These are phyloP conservation scores for Cheilosia variabilis DNA, from an alignment of 2,888 invertebrate genomes.

Conservation along the genomic window DNA sequence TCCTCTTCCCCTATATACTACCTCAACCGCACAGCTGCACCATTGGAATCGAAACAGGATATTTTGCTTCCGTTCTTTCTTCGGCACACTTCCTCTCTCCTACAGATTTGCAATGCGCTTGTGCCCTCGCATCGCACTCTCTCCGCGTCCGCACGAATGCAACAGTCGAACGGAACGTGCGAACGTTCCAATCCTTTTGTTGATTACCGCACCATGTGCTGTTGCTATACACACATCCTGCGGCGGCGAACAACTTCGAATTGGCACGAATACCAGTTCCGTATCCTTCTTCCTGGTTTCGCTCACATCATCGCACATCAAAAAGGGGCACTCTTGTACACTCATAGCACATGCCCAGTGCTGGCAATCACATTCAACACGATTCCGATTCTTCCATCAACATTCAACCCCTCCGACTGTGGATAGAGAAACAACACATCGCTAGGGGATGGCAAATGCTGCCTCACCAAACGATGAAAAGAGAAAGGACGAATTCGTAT, in stretches of 20 bases:
- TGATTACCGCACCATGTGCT: slow-evolving; percentile 76
- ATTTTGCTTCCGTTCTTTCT: slow-evolving; percentile 69
- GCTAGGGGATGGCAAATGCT: slow-evolving; percentile 68
- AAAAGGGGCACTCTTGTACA: slow-evolving; percentile 34
- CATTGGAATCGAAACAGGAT: slow-evolving; percentile 71
- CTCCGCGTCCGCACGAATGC: slow-evolving; percentile 56
- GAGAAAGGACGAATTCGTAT: slow-evolving; percentile 68
- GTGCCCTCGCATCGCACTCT: slow-evolving; percentile 51
- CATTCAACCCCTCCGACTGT: slow-evolving; percentile 56
- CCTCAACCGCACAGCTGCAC: slow-evolving; percentile 64
- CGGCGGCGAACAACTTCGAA: slow-evolving; percentile 59
- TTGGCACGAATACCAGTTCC: slow-evolving; percentile 46
- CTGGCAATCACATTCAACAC: slow-evolving; percentile 53
- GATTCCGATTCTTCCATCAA: slow-evolving; percentile 61
- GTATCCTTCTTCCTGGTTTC: slow-evolving; percentile 65
- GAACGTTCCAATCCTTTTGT: slow-evolving; percentile 75
- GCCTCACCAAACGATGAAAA: slow-evolving; percentile 66
- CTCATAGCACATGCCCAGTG: slow-evolving; percentile 77
- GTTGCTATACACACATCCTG: slow-evolving; percentile 55
- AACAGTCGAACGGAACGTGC: slow-evolving; percentile 69
- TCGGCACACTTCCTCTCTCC: slow-evolving; percentile 58
- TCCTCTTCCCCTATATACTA: slow-evolving; percentile 58
- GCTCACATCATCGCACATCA: slow-evolving; percentile 6
- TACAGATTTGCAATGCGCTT: slow-evolving; percentile 60
- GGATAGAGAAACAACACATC: slow-evolving; percentile 63